Evolutionary conservation across 1,140 invertebrate species (phyloP).

Genomic region (Halictus rubicundus): DNA sequence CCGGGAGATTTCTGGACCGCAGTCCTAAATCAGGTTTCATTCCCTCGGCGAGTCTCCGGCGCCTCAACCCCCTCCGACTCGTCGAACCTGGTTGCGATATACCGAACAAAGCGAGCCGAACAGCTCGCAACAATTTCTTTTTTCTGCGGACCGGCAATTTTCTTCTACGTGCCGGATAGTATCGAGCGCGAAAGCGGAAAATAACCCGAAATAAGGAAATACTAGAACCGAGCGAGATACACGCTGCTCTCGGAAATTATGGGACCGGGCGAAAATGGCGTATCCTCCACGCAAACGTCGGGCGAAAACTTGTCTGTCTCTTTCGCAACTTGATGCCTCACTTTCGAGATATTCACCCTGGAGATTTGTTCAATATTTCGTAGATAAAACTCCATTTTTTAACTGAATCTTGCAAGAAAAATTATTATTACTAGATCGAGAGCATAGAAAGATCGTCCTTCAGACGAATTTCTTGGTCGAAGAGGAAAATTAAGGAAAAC

Average conservation of each 20-base stretch:
- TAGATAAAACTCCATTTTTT: too few species aligned
- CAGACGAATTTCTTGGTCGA: too few species aligned
- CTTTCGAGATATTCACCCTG: too few species aligned
- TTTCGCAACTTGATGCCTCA: too few species aligned
- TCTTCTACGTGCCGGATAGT: conserved; percentile 57
- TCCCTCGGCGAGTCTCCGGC: conserved; percentile 71
- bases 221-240: conserved; percentile 43
- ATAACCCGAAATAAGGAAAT: conserved; percentile 58
- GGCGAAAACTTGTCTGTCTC: too few species aligned
- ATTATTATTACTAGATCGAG: too few species aligned
- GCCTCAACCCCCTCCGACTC: conserved; percentile 64
- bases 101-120: conserved; percentile 56
- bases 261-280: too few species aligned
- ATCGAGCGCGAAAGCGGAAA: conserved; percentile 34
- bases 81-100: conserved; percentile 50
- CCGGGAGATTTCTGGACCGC: conserved; percentile 77
- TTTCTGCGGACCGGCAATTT: conserved; percentile 53
- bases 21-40: conserved; percentile 80
- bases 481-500: too few species aligned
- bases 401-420: too few species aligned
- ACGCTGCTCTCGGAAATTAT: neutral
- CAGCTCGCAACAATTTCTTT: conserved; percentile 53
- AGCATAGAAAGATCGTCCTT: too few species aligned
- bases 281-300: too few species aligned
- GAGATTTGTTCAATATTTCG: too few species aligned